Conservation (phyloP, 2,113 vertebrate genomes). For the Dryoscopus gambensis region DNA sequence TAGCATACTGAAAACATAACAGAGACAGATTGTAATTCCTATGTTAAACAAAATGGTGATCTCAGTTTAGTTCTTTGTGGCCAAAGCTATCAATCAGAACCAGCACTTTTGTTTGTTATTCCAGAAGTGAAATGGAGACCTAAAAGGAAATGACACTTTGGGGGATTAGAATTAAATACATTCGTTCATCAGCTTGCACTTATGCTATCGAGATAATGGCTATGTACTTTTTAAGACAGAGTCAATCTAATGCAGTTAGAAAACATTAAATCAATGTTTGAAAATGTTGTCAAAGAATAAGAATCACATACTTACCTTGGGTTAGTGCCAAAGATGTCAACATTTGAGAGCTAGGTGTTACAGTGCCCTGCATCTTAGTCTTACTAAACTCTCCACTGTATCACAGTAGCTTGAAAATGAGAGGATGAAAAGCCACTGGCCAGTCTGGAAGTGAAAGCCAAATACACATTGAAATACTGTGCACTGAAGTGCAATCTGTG, state of each 20-base stretch:
- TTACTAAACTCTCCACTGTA: background rate
- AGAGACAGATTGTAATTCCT: background rate
- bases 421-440: background rate
- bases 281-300: background rate
- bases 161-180: background rate
- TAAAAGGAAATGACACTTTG: background rate
- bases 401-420: background rate
- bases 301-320: background rate
- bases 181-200: background rate
- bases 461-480: background rate
- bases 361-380: background rate
- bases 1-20: background rate
- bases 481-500: background rate
- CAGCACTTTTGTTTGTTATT: background rate
- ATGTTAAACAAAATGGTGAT: background rate
- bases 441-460: background rate
- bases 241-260: background rate
- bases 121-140: background rate
- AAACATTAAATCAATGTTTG: background rate
- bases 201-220: background rate
- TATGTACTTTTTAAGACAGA: background rate
- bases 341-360: background rate
- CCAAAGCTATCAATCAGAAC: background rate
- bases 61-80: background rate
- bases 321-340: background rate